Conservation (phyloP, 2,797 vertebrate species). For the Crax fasciolata region DNA sequence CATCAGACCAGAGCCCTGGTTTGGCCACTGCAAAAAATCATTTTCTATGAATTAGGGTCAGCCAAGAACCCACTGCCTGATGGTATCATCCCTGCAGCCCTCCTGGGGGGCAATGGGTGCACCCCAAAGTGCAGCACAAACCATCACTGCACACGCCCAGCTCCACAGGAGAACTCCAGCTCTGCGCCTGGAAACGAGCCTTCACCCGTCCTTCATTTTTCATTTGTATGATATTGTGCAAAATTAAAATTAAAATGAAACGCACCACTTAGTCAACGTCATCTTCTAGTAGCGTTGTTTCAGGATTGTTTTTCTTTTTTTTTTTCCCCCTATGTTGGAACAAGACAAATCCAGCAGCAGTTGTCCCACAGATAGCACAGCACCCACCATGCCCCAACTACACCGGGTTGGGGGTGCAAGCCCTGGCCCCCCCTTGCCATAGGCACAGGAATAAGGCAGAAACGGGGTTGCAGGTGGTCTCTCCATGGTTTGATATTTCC, state of each 20-base stretch:
- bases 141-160: neutral
- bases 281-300: fast-evolving
- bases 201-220: neutral
- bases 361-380: neutral
- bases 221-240: neutral
- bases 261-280: fast-evolving
- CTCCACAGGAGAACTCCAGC: fast-evolving
- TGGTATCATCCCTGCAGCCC: neutral
- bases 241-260: fast-evolving
- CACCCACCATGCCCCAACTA: neutral
- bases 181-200: neutral
- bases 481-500: neutral
- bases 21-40: neutral
- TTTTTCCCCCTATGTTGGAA: neutral
- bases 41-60: neutral
- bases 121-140: fast-evolving
- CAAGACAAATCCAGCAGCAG: neutral
- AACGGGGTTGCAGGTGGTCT: neutral
- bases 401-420: too few species aligned
- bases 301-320: neutral
- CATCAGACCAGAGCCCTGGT: fast-evolving
- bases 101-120: neutral
- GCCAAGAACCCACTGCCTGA: neutral
- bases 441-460: neutral
- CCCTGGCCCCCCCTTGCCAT: too few species aligned